Percentiles rank a stretch among this genome's conserved stretches.
Evolutionary conservation across 1,140 invertebrate genomes (phyloP).

Genomic region (Trachymyrmex cornetzi): DNA sequence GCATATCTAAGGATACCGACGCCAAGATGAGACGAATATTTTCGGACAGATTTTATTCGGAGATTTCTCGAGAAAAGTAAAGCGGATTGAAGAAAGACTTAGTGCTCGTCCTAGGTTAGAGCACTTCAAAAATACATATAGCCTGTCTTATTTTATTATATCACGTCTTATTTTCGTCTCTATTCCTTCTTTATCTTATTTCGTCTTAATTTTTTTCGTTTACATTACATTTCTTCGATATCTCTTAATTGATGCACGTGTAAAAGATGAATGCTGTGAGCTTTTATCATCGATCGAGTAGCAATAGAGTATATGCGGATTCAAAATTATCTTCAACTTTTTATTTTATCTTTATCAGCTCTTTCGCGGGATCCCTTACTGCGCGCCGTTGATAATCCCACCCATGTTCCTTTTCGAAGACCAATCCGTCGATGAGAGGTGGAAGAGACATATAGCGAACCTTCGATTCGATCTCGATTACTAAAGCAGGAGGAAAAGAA

Average conservation of each 20-base stretch:
- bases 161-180: slow-evolving; percentile 29
- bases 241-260: background rate
- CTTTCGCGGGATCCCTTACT: slow-evolving; percentile 17
- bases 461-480: slow-evolving; percentile 81
- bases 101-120: background rate
- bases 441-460: slow-evolving; percentile 45
- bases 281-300: background rate
- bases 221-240: background rate
- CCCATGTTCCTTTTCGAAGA: slow-evolving; percentile 46
- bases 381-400: slow-evolving; percentile 61
- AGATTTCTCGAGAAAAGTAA: slow-evolving; percentile 1
- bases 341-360: slow-evolving; percentile 55
- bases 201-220: slow-evolving; percentile 13
- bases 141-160: too few species aligned
- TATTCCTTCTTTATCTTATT: background rate
- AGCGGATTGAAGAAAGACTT: slow-evolving; percentile 4
- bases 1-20: slow-evolving; percentile 2
- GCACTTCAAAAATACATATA: background rate
- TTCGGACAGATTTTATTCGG: slow-evolving; percentile 4
- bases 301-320: background rate
- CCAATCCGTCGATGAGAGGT: slow-evolving; percentile 66
- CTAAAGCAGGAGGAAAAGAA: slow-evolving; percentile 52
- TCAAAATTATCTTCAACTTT: slow-evolving; percentile 50
- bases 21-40: background rate
- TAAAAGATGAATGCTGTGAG: background rate